phyloP scores from a whole-genome alignment of 2,888 invertebrate species.

The Encarsia formosa region DNA sequence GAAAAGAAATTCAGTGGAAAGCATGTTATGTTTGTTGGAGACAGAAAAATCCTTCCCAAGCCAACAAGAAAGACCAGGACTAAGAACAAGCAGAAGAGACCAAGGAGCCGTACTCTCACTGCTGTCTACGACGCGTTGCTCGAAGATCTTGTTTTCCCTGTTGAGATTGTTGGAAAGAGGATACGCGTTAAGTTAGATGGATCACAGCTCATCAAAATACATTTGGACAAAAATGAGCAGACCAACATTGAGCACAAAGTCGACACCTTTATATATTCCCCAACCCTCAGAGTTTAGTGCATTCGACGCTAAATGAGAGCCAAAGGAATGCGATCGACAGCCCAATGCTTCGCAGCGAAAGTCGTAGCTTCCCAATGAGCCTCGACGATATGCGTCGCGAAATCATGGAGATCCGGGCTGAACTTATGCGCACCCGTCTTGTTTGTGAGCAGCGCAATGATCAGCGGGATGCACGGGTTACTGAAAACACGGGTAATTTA shows the following conservation, averaged over 20 bases:
- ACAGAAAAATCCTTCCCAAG: conserved; percentile 96
- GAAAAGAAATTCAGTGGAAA: conserved; percentile 99
- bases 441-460: too few relatives aligned
- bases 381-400: too few relatives aligned
- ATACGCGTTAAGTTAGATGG: conserved; percentile 95
- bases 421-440: too few relatives aligned
- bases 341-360: too few relatives aligned
- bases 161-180: conserved; percentile 98
- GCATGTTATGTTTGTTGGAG: conserved; percentile 96
- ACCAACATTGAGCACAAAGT: conserved; percentile 99
- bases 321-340: too few relatives aligned
- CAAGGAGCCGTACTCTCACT: conserved; percentile 84
- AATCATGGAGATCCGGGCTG: too few relatives aligned
- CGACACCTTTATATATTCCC: too few relatives aligned
- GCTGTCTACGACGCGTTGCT: conserved; percentile 96
- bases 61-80: conserved; percentile 89
- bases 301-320: too few relatives aligned
- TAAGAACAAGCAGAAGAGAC: conserved; percentile 71
- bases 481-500: too few relatives aligned
- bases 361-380: too few relatives aligned
- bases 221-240: conserved; percentile 96
- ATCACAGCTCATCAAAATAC: conserved; percentile 93
- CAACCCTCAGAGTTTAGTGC: too few relatives aligned
- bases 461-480: too few relatives aligned
- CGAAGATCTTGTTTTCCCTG: conserved; percentile 96